A percentile compares a stretch with the other conserved stretches of the same genome.
These are phyloP conservation scores for Daktulosphaira vitifoliae DNA, from an alignment of 1,140 invertebrate genomes.

Conservation along the genomic window DNA sequence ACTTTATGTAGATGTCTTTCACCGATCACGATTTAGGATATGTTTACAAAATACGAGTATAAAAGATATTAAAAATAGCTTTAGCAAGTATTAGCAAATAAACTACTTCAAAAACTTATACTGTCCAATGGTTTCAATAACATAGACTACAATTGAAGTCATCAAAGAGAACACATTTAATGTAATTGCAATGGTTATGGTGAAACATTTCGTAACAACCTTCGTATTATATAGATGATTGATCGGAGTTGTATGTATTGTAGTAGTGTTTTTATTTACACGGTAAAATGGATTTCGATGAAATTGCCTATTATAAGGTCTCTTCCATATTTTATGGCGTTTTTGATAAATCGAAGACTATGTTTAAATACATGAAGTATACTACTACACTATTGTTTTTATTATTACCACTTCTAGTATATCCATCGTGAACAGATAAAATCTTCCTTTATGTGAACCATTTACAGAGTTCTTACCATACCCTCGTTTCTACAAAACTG, in stretches of 20 bases:
- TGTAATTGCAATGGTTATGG: no score
- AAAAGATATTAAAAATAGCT: no score
- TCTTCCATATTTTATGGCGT: conserved; percentile 12
- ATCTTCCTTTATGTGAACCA: background rate
- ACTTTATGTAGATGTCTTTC: no score
- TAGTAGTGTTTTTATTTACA: background rate
- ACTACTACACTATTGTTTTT: no score
- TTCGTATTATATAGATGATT: no score
- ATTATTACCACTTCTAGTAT: background rate
- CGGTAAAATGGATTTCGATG: background rate
- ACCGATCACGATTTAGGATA: no score
- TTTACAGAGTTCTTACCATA: background rate
- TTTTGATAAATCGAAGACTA: conserved; percentile 27
- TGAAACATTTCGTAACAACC: no score
- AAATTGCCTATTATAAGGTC: conserved; percentile 13
- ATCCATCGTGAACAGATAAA: conserved; percentile 1
- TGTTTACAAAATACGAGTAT: no score
- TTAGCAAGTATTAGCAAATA: conserved; percentile 3
- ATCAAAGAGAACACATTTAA: no score
- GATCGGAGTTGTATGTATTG: background rate
- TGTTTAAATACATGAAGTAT: background rate
- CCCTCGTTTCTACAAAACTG: background rate
- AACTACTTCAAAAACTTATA: no score
- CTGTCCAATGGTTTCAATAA: no score
- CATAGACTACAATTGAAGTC: no score